These are phyloP conservation scores for Dicrostonyx torquatus DNA, from an alignment of 2,797 vertebrate genomes.

Conservation along the genomic window DNA sequence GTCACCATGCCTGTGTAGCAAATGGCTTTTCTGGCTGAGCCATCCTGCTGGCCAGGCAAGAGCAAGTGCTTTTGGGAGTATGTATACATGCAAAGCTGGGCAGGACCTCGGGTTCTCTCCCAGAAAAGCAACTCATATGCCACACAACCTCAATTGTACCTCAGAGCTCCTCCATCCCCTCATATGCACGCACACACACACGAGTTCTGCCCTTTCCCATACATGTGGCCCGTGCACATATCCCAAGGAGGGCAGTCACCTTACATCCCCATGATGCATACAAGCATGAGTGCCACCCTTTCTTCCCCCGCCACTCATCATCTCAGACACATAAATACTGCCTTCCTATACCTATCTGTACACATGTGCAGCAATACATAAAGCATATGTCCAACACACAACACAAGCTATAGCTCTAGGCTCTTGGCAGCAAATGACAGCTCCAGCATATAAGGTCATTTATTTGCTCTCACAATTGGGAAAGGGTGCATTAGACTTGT, in stretches of 20 bases:
- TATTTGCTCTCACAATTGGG: not conserved
- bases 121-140: not conserved
- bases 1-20: not conserved
- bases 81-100: not conserved
- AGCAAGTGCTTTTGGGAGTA: not conserved
- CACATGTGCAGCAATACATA: not conserved
- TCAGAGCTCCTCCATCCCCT: not conserved
- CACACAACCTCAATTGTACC: not conserved
- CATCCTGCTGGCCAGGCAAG: no score
- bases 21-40: not conserved
- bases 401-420: not conserved
- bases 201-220: not conserved
- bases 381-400: not conserved
- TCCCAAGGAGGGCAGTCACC: not conserved
- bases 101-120: not conserved
- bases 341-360: not conserved
- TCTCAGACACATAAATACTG: not conserved
- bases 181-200: no score
- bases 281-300: not conserved
- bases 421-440: not conserved
- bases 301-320: not conserved
- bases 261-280: not conserved
- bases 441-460: not conserved
- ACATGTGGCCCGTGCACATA: not conserved
- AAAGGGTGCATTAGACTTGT: not conserved